phyloP scores from a whole-genome alignment of 2,113 vertebrate genomes.

The Nycticebus coucang region DNA sequence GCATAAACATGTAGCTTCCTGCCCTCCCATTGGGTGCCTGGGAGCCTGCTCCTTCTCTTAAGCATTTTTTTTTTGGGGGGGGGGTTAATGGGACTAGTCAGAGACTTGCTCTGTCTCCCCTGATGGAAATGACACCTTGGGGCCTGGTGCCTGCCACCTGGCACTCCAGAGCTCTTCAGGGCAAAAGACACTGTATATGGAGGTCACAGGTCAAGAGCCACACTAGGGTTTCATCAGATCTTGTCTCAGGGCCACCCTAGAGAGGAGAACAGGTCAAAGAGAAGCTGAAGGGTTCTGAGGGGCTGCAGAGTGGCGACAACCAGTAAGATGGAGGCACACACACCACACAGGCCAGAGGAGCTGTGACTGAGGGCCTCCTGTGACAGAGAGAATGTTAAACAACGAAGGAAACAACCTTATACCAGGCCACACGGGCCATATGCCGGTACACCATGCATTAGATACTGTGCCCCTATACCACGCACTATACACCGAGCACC shows the following conservation, averaged over 20 bases:
- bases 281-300: background rate
- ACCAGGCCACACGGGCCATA: background rate
- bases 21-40: background rate
- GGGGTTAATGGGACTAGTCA: background rate
- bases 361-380: background rate
- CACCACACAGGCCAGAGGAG: background rate
- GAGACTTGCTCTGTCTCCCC: background rate
- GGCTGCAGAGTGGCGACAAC: background rate
- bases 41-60: background rate
- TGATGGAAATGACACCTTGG: background rate
- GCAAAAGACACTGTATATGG: background rate
- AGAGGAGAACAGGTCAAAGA: background rate
- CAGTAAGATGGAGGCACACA: background rate
- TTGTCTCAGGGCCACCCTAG: background rate
- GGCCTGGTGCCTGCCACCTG: no score
- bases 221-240: background rate
- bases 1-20: fast-evolving
- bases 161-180: background rate
- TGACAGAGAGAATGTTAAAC: background rate
- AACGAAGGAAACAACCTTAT: background rate
- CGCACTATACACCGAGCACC: no score
- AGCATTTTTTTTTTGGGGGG: no score
- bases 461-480: no score
- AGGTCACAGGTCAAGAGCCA: background rate
- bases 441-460: no score